Evolutionary conservation across 2,888 invertebrate genomes (phyloP).

Genomic region (Polydesmus complanatus): DNA sequence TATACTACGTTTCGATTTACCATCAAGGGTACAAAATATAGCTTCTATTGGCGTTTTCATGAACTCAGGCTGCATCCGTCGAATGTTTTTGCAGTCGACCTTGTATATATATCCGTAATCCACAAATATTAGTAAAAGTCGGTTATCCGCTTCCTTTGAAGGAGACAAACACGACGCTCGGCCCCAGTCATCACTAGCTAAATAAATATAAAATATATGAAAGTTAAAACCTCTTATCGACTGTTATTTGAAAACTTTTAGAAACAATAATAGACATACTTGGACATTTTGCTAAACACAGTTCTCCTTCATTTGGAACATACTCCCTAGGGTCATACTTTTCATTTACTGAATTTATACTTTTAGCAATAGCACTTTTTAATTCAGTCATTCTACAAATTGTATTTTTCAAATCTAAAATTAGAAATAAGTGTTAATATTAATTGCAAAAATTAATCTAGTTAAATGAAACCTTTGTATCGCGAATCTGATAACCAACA

Average conservation of each 20-base stretch:
- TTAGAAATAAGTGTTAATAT: background rate
- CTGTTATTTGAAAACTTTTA: background rate
- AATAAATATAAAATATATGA: background rate
- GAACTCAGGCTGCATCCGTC: background rate
- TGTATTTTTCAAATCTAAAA: background rate
- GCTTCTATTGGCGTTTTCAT: background rate
- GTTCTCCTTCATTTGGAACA: background rate
- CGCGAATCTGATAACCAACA: background rate
- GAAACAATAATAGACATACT: background rate
- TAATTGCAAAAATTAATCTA: too few relatives aligned
- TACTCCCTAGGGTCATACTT: too few relatives aligned
- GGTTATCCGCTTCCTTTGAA: background rate
- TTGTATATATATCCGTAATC: conserved; percentile 10
- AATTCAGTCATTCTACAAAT: background rate
- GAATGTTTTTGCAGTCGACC: background rate
- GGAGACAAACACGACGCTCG: conserved; percentile 1
- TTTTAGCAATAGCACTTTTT: too few relatives aligned
- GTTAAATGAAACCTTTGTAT: background rate
- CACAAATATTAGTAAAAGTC: background rate
- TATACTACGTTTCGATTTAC: too few relatives aligned
- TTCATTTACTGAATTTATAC: too few relatives aligned
- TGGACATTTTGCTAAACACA: conserved; percentile 2
- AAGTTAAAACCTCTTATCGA: too few relatives aligned
- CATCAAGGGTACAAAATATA: conserved; percentile 3
- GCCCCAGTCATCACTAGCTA: conserved; percentile 1